Conservation (phyloP, 2,797 vertebrate genomes). For the Atherinosoma microstoma region DNA sequence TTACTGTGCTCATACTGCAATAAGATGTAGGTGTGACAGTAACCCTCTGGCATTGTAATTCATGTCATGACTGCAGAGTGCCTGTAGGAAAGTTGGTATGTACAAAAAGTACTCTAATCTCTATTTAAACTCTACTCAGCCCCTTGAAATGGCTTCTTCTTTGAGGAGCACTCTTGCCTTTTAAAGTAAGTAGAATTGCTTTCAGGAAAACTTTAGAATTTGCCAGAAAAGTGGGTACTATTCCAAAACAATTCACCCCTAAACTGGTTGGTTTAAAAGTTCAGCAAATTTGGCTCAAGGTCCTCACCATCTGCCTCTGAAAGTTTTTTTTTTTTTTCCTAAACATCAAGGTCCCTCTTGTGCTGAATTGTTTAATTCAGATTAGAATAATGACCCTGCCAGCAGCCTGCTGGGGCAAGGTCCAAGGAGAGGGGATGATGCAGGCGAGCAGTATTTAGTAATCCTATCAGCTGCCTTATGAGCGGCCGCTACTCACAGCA, state of each 20-base stretch:
- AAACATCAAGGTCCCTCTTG: slow-evolving; percentile 40
- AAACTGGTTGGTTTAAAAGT: slow-evolving; percentile 51
- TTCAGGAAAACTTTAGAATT: slow-evolving; percentile 58
- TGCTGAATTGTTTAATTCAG: slow-evolving; percentile 54
- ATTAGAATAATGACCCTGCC: slow-evolving; percentile 60
- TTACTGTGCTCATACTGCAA: slow-evolving; percentile 27
- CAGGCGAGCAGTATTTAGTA: slow-evolving; percentile 67
- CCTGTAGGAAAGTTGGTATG: slow-evolving; percentile 64
- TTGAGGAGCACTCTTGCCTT: slow-evolving; percentile 42
- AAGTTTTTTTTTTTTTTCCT: slow-evolving; percentile 21
- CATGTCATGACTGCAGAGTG: slow-evolving; percentile 56
- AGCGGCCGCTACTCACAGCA: slow-evolving; percentile 47
- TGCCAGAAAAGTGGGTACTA: slow-evolving; percentile 41
- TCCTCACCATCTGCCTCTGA: slow-evolving; percentile 38
- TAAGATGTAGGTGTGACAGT: slow-evolving; percentile 52
- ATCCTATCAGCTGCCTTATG: slow-evolving; percentile 63
- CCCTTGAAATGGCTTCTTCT: slow-evolving; percentile 51
- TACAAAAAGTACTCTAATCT: slow-evolving; percentile 69
- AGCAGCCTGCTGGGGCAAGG: slow-evolving; percentile 32
- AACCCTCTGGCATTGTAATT: slow-evolving; percentile 58
- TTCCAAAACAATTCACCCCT: slow-evolving; percentile 49
- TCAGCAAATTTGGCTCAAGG: slow-evolving; percentile 42
- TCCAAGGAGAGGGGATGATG: slow-evolving; percentile 37
- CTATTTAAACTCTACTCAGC: slow-evolving; percentile 63
- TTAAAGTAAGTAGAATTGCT: slow-evolving; percentile 52